These are phyloP conservation scores for Drosophila subquinaria DNA, from an alignment of 2,888 invertebrate genomes.

Conservation along the genomic window DNA sequence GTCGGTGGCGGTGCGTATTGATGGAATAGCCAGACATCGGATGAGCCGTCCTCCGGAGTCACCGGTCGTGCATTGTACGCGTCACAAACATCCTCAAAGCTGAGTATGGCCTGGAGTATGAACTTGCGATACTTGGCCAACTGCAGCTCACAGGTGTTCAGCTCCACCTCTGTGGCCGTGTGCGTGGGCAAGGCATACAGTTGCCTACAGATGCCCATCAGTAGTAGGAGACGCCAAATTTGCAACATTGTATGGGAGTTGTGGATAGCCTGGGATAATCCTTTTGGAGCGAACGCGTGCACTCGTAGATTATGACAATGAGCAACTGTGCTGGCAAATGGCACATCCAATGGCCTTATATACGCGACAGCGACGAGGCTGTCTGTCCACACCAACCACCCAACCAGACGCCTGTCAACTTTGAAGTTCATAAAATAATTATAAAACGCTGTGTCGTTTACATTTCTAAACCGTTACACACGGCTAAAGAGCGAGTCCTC, in stretches of 20 bases:
- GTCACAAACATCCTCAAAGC: conserved; percentile 84
- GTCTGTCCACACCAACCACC: conserved; percentile 23
- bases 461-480: conserved; percentile 82
- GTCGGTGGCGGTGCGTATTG: conserved; percentile 77
- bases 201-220: conserved; percentile 50
- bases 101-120: conserved; percentile 82
- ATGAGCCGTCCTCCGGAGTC: conserved; percentile 41
- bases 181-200: conserved; percentile 56
- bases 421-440: conserved; percentile 82
- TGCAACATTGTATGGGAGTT: conserved; percentile 38
- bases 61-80: conserved; percentile 70
- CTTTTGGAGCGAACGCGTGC: conserved; percentile 14
- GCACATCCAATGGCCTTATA: conserved; percentile 51
- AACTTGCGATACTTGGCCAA: conserved; percentile 83
- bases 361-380: conserved; percentile 23
- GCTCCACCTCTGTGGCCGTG: conserved; percentile 53
- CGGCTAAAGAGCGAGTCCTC: conserved; percentile 65
- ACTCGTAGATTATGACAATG: conserved; percentile 45
- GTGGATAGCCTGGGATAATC: conserved; percentile 1
- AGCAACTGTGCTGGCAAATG: conserved; percentile 62
- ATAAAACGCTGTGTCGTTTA: conserved; percentile 77
- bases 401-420: conserved; percentile 46
- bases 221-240: conserved; percentile 56
- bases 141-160: conserved; percentile 81
- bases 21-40: conserved; percentile 60